Conservation (phyloP, 2,113 vertebrate species). For the Excalfactoria chinensis region DNA sequence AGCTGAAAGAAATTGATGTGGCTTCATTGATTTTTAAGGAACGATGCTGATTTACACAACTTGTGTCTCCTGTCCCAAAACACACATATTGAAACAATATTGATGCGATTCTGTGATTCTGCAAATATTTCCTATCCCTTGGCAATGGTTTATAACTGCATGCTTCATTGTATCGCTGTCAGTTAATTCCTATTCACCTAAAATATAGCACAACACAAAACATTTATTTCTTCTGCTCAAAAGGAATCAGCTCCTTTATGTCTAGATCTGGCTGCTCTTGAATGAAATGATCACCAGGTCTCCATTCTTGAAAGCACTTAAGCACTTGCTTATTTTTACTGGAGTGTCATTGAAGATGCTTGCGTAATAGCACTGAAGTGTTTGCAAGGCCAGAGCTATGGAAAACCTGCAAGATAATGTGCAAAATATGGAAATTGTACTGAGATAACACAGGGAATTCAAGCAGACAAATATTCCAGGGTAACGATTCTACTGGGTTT, state of each 20-base stretch:
- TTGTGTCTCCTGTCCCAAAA: neutral
- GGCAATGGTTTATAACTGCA: neutral
- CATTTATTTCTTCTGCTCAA: neutral
- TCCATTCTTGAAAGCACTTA: slow-evolving; percentile 41
- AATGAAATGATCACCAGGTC: slow-evolving; percentile 10
- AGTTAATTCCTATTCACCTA: slow-evolving; percentile 5
- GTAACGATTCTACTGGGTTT: neutral
- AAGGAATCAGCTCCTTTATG: slow-evolving; percentile 17
- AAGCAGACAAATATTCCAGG: neutral
- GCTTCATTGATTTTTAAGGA: neutral
- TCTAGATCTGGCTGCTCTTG: slow-evolving; percentile 21
- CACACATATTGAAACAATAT: neutral
- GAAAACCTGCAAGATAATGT: neutral
- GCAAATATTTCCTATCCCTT: neutral
- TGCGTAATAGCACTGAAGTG: neutral
- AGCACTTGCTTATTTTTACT: slow-evolving; percentile 26
- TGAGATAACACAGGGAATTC: neutral
- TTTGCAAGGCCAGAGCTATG: neutral
- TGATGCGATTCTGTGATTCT: neutral
- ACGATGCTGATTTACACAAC: neutral
- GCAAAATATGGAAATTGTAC: neutral
- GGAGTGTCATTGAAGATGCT: slow-evolving; percentile 9
- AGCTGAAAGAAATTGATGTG: neutral
- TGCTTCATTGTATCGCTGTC: neutral
- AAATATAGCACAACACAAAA: neutral